phyloP scores from a whole-genome alignment of 1,140 invertebrate genomes.

The Zeugodacus cucurbitae region DNA sequence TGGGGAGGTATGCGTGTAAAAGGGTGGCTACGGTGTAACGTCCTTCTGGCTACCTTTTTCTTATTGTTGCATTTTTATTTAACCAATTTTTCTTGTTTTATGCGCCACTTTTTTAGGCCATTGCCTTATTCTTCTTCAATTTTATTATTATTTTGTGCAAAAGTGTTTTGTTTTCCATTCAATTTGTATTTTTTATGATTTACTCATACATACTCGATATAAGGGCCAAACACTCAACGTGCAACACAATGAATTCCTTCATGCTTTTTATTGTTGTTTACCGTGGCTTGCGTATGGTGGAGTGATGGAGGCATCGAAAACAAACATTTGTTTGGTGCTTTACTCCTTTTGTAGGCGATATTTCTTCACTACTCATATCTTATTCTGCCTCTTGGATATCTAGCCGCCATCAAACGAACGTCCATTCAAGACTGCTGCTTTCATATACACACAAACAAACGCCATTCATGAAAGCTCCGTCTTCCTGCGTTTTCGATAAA shows the following conservation, averaged over 20 bases:
- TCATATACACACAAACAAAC: neutral
- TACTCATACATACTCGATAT: constrained; percentile 46
- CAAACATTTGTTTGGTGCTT: neutral
- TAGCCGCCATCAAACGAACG: neutral
- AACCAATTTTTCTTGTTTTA: constrained; percentile 8
- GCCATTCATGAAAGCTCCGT: too few relatives aligned
- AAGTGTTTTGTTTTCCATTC: constrained; percentile 66
- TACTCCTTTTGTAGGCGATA: neutral
- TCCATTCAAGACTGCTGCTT: neutral
- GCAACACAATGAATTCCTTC: neutral
- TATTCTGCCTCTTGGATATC: neutral
- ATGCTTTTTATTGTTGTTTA: neutral
- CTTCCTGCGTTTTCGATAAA: neutral
- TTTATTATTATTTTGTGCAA: constrained; percentile 44
- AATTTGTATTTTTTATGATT: constrained; percentile 66
- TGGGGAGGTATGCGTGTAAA: neutral
- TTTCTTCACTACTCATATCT: neutral
- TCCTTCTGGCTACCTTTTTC: neutral
- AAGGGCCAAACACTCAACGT: neutral
- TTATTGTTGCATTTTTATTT: neutral
- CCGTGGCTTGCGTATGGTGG: too few relatives aligned
- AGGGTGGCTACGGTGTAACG: neutral
- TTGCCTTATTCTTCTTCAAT: neutral
- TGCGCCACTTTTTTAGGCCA: neutral
- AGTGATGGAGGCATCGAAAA: neutral